Percentiles rank a stretch among this genome's conserved stretches.
phyloP scores from a whole-genome alignment of 37 sponge, comb jelly and placozoan genomes.

The Hexactinellida sp. region DNA sequence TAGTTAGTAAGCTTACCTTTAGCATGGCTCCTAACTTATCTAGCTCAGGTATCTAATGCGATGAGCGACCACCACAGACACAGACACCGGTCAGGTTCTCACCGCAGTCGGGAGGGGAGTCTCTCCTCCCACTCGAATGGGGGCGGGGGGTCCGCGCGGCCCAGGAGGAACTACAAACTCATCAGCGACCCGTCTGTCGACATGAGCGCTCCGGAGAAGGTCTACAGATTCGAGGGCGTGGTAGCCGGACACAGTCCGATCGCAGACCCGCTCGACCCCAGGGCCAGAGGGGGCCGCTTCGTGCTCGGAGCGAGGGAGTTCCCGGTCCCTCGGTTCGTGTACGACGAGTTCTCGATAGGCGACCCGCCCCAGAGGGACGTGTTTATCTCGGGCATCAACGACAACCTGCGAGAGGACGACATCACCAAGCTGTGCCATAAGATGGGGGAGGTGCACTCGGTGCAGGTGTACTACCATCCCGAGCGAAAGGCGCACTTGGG shows the following conservation, averaged over 20 bases:
- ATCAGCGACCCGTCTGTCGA: neutral
- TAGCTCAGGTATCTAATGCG: too few species aligned
- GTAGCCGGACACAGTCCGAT: slow-evolving; percentile 4
- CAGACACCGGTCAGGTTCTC: neutral
- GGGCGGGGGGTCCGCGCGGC: neutral
- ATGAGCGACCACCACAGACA: neutral
- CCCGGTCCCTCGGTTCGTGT: slow-evolving; percentile 29
- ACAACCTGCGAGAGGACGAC: slow-evolving; percentile 25
- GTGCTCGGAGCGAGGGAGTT: neutral
- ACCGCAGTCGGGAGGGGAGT: neutral
- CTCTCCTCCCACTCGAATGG: slow-evolving; percentile 1
- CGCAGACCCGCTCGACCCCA: neutral
- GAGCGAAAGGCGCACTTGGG: slow-evolving; percentile 30
- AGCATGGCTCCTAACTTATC: too few species aligned
- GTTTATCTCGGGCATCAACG: slow-evolving; percentile 63
- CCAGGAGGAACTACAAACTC: neutral
- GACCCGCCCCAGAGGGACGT: slow-evolving; percentile 62
- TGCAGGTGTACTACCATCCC: slow-evolving; percentile 35
- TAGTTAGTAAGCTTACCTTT: too few species aligned
- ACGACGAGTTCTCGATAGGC: slow-evolving; percentile 69
- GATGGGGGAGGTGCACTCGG: slow-evolving; percentile 6
- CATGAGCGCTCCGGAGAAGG: neutral
- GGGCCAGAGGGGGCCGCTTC: neutral
- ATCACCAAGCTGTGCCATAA: slow-evolving; percentile 18
- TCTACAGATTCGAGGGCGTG: neutral